Percentiles rank a stretch among this genome's conserved stretches.
Evolutionary conservation across 1,140 invertebrate genomes (phyloP).

Genomic region (Drosophila arawakana): DNA sequence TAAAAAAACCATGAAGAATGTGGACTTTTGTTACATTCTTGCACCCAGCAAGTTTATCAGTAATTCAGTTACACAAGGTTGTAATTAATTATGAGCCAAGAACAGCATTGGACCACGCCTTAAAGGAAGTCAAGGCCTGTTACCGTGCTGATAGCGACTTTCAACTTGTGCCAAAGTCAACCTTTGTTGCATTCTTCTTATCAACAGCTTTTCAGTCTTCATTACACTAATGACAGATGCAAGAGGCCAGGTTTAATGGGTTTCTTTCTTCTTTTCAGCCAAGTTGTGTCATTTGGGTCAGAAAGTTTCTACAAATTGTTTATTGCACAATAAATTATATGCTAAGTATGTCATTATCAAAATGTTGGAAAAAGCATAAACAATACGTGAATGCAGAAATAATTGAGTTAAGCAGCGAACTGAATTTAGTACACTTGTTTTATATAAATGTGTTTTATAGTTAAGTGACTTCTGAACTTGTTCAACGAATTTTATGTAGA

Average conservation of each 20-base stretch:
- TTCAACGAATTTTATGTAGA: no score
- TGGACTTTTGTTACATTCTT: not conserved
- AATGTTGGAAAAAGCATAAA: not conserved
- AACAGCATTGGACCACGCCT: conserved; percentile 3
- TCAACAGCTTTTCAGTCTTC: conserved; percentile 38
- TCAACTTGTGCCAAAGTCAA: conserved; percentile 19
- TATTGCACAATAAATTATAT: not conserved
- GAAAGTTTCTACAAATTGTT: not conserved
- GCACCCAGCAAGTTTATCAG: conserved; percentile 15
- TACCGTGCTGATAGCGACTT: conserved; percentile 45
- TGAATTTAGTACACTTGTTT: no score
- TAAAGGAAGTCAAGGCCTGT: conserved; percentile 35
- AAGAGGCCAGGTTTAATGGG: not conserved
- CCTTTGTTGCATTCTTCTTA: conserved; percentile 39
- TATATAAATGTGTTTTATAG: no score
- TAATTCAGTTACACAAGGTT: conserved; percentile 16
- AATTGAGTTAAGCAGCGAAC: no score
- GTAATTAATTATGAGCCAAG: conserved; percentile 61
- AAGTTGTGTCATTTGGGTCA: not conserved
- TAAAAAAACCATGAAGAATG: not conserved
- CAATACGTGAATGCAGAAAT: no score
- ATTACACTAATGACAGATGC: conserved; percentile 48
- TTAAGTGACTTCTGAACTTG: no score
- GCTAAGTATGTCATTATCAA: not conserved
- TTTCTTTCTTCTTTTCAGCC: not conserved